A percentile compares a stretch with the other conserved stretches of the same genome.
phyloP scores from a whole-genome alignment of 2,113 vertebrate genomes.

The Eidolon helvum region DNA sequence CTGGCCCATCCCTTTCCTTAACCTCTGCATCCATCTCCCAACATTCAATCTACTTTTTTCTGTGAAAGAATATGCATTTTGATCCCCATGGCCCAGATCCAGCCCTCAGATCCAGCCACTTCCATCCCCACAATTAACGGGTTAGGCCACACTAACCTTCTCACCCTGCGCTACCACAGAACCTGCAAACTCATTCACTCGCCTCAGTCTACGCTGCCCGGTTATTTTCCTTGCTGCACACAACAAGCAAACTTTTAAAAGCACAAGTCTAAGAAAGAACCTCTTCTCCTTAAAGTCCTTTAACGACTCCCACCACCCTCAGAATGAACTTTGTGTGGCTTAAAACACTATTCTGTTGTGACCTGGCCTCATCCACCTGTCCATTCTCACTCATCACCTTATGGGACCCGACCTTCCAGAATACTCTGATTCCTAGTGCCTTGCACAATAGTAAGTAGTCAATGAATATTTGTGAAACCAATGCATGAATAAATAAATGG shows the following conservation, averaged over 20 bases:
- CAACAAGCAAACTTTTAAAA: background rate
- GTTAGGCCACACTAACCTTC: background rate
- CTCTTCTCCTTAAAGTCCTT: background rate
- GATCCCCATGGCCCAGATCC: background rate
- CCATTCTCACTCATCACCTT: background rate
- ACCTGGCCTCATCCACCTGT: background rate
- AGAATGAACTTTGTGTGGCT: background rate
- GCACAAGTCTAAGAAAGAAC: background rate
- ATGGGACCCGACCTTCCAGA: background rate
- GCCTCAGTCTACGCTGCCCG: background rate
- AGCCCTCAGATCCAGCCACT: background rate
- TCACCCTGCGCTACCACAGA: rapidly evolving
- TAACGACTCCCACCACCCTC: background rate
- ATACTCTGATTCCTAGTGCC: background rate
- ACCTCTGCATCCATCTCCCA: background rate
- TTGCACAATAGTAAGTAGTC: background rate
- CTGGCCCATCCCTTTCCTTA: background rate
- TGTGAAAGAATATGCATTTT: background rate
- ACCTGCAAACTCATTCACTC: background rate
- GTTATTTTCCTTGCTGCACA: no score
- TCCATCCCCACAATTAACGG: rapidly evolving
- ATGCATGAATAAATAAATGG: background rate
- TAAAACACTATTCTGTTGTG: background rate
- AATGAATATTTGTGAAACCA: background rate
- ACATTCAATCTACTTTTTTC: no score